Evolutionary conservation across 2,113 vertebrate species (phyloP), one percentile per base, ranked within the genome.

Genomic region (Dromiciops gliroides): DNA sequence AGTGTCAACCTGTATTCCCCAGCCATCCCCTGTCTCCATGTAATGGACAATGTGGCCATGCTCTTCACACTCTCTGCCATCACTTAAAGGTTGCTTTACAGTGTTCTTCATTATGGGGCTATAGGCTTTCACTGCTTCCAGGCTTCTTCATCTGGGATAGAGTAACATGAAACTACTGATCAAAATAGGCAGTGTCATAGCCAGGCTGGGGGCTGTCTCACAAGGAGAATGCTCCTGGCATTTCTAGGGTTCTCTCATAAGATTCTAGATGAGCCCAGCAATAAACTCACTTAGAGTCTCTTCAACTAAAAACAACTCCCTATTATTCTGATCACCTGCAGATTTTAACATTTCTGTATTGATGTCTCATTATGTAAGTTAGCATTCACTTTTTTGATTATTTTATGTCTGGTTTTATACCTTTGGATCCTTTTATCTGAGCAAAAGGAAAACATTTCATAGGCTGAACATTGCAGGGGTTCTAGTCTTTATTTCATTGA

Each of bases 21-120:
- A 22, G 48, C 90, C 37, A 16, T 28, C 50, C 26, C 6, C 10
- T 75, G 24, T 56, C 8, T 90, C 7, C 93, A 44, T 52, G 31
- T 44, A 50, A 92, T 26, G 5, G 10, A 3, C 0, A n/a, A 23
- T 52, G 26, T 48, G 24, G 11, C 0, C 7, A 1, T 0, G 28
- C 11, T 37, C 31, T 37, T 75, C 14, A 75, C 1, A 0, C 3
- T 44, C 67, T 44, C 16, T 23, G 19, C 23, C 60, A n/a, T 44
- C 37, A 83, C 16, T 83, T 44, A 44, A 83, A 22, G 16, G n/a
- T 44, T 44, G 44, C 44, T 8, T 23, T 44, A 44, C 28, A 37
- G n/a, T 44, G n/a, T 44, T 44, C 16, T 83, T 8, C 6, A 44
- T 23, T 16, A 83, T 83, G 19, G 67, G 37, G 1, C 16, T 23